Evolutionary conservation across 1,140 invertebrate species (phyloP), one percentile per base, ranked within the genome.

Genomic region (Drosophila melanogaster): DNA sequence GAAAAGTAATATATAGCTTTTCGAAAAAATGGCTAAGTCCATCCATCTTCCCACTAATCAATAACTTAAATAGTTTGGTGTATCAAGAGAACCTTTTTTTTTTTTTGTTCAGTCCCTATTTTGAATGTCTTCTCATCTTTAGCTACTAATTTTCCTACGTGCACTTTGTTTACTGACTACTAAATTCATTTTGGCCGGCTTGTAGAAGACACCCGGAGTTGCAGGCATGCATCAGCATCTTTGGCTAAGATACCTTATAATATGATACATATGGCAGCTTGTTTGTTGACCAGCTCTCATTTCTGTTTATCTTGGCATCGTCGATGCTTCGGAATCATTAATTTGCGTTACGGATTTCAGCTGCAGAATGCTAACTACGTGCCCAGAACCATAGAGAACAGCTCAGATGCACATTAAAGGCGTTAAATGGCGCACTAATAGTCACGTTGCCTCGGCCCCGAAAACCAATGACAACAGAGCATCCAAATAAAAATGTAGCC

Each of bases 391-490:
- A 43, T 19, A 11, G 38, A 35, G 54, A 37, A 15, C 44, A 77
- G 74, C 73, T 77, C 55, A 77, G 41, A 58, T 38, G 66, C 53
- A 38, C 56, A 67, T 50, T 53, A 56, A 61, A 60, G 55, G 43
- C 40, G 72, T 58, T 75, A 77, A 77, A 77, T 76, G 53, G 11
- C 54, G 38, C 49, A 76, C 73, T 76, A 76, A 76, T 75, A 76
- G 73, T 76, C 73, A 76, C 72, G 73, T 76, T 53, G 40, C 37
- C 37, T 35, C 40, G 19, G 19, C 50, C 37, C 14, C 24, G 35
- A 24, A 75, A 38, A 35, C 71, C 53, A 53, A 24, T 46, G 44
- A 51, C 46, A 65, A 35, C 59, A 47, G 24, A 57, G 50, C 35
- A 6, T 49, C 64, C n/a, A 70, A 69, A 70, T 69, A 70, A 57